These are phyloP conservation scores for Catalaphyllia jardinei DNA, from an alignment of 64 coral and sea anemone genomes.

Conservation along the genomic window DNA sequence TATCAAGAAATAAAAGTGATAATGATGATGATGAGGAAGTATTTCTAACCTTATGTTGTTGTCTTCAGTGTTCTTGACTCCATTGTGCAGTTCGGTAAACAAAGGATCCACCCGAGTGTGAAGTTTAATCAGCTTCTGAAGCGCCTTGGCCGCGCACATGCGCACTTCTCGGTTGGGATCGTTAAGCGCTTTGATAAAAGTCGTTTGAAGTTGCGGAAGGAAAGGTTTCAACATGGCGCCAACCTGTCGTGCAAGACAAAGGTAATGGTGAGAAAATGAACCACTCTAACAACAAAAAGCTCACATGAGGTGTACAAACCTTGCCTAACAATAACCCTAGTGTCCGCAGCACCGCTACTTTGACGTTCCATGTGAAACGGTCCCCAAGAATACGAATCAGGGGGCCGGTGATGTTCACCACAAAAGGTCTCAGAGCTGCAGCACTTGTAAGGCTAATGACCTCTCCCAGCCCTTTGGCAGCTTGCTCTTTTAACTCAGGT, in stretches of 20 bases:
- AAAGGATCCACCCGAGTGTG: constrained; percentile 96
- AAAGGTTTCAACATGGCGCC: constrained; percentile 97
- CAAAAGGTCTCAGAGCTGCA: constrained; percentile 87
- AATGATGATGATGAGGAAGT: not conserved
- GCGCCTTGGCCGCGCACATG: constrained; percentile 68
- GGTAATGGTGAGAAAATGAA: too few relatives aligned
- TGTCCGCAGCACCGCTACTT: constrained; percentile 92
- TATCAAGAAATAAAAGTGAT: too few relatives aligned
- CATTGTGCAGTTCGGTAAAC: constrained; percentile 97
- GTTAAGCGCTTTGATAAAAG: constrained; percentile 94
- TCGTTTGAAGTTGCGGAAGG: constrained; percentile 95
- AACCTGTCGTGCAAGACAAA: constrained; percentile 55
- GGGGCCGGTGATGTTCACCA: constrained; percentile 97
- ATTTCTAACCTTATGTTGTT: constrained; percentile 76
- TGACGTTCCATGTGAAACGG: constrained; percentile 96
- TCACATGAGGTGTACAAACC: constrained; percentile 14
- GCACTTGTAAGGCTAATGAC: constrained; percentile 93
- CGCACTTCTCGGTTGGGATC: constrained; percentile 90
- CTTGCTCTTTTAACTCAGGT: constrained; percentile 93
- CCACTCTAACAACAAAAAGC: too few relatives aligned
- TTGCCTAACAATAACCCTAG: constrained; percentile 90
- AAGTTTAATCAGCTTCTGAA: constrained; percentile 82
- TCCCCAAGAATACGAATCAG: constrained; percentile 99
- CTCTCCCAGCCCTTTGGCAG: constrained; percentile 93
- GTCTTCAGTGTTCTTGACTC: constrained; percentile 96